Evolutionary conservation across 2,797 vertebrate species (phyloP), one percentile per base, ranked within the genome.

Genomic region (Artibeus jamaicensis): DNA sequence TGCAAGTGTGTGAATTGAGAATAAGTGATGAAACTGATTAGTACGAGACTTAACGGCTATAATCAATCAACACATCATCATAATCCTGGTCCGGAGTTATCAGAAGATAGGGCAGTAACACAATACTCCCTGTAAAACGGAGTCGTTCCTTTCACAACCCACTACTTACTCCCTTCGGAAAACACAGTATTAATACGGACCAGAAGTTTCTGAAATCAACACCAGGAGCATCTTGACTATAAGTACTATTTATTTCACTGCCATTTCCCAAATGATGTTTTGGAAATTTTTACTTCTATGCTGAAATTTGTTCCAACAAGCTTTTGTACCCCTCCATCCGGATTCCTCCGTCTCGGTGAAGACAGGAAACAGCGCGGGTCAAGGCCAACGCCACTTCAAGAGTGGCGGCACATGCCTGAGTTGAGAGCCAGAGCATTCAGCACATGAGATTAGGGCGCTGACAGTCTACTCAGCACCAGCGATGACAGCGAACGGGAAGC

Each of bases 1-100:
- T 97, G 98, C 98, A 96, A 98, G 97, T 34, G 26, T 97, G 65
- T 96, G 98, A 97, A 97, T 86, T 96, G 96, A 98, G 98, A 98
- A 62, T 97, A 98, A 98, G 96, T 97, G 97, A 98, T 98, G 98
- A 98, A 98, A 98, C 98, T 98, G 98, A 98, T 98, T 98, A 98
- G 98, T 84, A 98, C 96, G 98, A 98, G 98, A 97, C 97, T 97
- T 98, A 98, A 98, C 74, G 84, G 98, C 97, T 98, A 97, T 98
- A 98, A 98, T 98, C 98, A 98, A 98, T 98, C 98, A 98, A 98
- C 97, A 98, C 97, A 98, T 98, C 97, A 96, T 97, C 94, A 96
- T 97, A 98, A 98, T 98, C 98, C 86, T 89, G 93, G 97, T 97
- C 68, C 92, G 89, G 87, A 86, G 86, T 55, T 98, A 96, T 93